phyloP scores from a whole-genome alignment of 64 coral and sea anemone genomes.

The Acropora tenuis region DNA sequence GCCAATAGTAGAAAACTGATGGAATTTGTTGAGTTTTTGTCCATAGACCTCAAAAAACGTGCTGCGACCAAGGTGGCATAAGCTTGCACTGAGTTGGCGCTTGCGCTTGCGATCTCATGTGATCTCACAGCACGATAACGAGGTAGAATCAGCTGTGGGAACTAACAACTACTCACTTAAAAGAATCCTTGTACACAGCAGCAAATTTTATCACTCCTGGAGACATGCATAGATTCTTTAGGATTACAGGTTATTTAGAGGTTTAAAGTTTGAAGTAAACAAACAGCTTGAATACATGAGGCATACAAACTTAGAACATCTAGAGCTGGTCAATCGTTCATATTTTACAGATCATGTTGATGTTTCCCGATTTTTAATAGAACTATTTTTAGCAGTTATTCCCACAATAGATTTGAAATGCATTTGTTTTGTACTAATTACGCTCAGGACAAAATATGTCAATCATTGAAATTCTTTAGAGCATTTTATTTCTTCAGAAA shows the following conservation, averaged over 20 bases:
- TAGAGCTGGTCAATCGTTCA: slow-evolving; percentile 9
- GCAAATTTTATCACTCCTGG: slow-evolving; percentile 40
- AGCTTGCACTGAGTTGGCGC: too few relatives aligned
- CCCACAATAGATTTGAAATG: slow-evolving; percentile 4
- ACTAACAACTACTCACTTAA: slow-evolving; percentile 29
- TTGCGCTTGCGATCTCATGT: too few relatives aligned
- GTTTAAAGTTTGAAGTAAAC: slow-evolving; percentile 4
- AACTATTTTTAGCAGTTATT: neutral
- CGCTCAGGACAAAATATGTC: slow-evolving; percentile 12
- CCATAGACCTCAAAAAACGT: too few relatives aligned
- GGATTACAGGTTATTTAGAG: slow-evolving; percentile 52
- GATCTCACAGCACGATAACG: too few relatives aligned
- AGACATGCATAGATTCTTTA: slow-evolving; percentile 40
- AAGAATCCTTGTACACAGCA: slow-evolving; percentile 35
- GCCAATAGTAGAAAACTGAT: too few relatives aligned
- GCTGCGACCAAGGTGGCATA: too few relatives aligned
- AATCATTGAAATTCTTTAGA: slow-evolving; percentile 1
- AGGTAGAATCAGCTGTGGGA: slow-evolving; percentile 4
- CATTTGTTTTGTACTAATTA: slow-evolving; percentile 8
- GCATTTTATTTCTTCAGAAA: slow-evolving; percentile 9
- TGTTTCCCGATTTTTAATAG: neutral
- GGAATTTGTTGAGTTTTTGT: too few relatives aligned
- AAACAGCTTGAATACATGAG: neutral
- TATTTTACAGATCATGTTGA: slow-evolving; percentile 5
- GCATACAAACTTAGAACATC: neutral